Evolutionary conservation across 2,797 vertebrate species (phyloP).

Genomic region (Zenarchopterus dispar): DNA sequence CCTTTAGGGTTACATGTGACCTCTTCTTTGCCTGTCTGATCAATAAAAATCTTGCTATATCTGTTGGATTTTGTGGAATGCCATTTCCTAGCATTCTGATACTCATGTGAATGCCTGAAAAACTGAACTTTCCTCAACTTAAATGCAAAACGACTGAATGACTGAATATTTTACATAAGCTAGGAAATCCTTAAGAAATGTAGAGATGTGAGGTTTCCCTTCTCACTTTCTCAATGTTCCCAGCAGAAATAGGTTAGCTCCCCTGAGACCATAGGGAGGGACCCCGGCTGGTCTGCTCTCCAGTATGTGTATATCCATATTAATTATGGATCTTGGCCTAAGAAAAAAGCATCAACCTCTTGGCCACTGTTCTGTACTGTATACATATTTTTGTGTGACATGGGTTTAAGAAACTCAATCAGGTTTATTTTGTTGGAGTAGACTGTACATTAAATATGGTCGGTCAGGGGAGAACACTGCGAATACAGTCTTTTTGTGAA

Average conservation of each 20-base stretch:
- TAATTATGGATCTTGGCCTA: conserved; percentile 50
- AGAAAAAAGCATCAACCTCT: conserved; percentile 1
- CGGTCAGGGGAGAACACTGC: not conserved
- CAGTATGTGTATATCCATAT: conserved; percentile 41
- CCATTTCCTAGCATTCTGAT: too few relatives aligned
- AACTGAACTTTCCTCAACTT: too few relatives aligned
- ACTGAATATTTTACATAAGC: not conserved
- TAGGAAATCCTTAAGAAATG: conserved; percentile 8
- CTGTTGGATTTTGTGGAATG: not conserved
- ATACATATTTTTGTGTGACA: conserved; percentile 16
- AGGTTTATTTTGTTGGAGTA: not conserved
- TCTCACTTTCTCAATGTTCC: conserved; percentile 10
- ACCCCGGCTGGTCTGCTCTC: conserved; percentile 37
- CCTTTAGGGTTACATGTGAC: not conserved
- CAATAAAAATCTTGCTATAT: not conserved
- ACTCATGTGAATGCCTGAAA: too few relatives aligned
- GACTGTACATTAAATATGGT: not conserved
- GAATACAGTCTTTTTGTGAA: not conserved
- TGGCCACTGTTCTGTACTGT: conserved; percentile 16
- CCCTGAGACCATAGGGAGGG: conserved; percentile 26
- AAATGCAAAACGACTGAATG: too few relatives aligned
- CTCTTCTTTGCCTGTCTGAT: not conserved
- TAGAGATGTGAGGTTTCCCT: not conserved
- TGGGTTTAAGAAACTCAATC: not conserved
- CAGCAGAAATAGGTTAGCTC: conserved; percentile 62